phyloP scores from a whole-genome alignment of 2,888 invertebrate genomes.

The Ophraella communa region DNA sequence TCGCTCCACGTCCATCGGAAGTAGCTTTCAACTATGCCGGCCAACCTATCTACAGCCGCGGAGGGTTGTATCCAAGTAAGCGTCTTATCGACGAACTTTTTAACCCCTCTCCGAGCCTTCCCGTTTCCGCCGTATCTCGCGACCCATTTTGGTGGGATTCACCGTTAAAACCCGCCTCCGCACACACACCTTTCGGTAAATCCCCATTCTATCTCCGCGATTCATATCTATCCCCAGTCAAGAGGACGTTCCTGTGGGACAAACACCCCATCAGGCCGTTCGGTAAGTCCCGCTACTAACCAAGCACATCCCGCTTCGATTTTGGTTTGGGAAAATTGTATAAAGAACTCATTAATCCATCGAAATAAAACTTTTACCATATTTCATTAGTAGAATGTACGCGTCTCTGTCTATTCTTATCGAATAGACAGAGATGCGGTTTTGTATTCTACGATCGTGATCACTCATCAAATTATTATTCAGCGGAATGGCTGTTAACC shows the following conservation, averaged over 20 bases:
- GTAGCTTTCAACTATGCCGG: constrained; percentile 78
- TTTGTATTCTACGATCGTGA: too few species aligned
- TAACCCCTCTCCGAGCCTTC: constrained; percentile 79
- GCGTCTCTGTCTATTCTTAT: too few species aligned
- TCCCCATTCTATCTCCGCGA: constrained; percentile 82
- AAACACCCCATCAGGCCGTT: constrained; percentile 89
- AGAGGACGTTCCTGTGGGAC: constrained; percentile 90
- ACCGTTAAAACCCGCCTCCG: constrained; percentile 77
- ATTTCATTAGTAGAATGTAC: neutral
- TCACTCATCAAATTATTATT: too few species aligned
- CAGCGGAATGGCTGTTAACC: too few species aligned
- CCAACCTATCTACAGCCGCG: constrained; percentile 77
- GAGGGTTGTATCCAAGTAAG: constrained; percentile 59
- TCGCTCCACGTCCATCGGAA: constrained; percentile 73
- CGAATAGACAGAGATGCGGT: too few species aligned
- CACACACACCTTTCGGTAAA: constrained; percentile 70
- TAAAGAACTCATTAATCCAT: neutral
- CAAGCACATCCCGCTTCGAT: constrained; percentile 25
- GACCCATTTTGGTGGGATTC: constrained; percentile 92
- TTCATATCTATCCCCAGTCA: constrained; percentile 89
- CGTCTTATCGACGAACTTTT: constrained; percentile 70
- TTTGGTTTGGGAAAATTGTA: constrained; percentile 5
- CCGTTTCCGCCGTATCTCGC: constrained; percentile 80
- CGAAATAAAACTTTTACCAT: neutral
- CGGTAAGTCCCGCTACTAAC: constrained; percentile 70